These are phyloP conservation scores for Bombyx mandarina DNA, from an alignment of 1,140 invertebrate genomes.

Conservation along the genomic window DNA sequence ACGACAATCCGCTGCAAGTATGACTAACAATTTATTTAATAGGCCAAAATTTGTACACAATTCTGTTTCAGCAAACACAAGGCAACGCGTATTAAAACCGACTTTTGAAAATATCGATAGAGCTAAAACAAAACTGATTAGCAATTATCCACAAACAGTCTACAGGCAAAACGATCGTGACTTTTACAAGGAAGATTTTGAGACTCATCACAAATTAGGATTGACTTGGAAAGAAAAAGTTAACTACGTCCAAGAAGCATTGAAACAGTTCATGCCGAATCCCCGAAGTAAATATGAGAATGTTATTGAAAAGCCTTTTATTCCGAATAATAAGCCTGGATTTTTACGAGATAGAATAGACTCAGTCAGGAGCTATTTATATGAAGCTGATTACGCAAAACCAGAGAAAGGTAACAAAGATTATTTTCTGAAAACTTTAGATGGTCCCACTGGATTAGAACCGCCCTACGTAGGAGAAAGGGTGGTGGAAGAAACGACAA, in stretches of 20 bases:
- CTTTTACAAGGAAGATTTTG: conserved; percentile 24
- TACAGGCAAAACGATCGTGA: conserved; percentile 12
- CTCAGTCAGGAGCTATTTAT: conserved; percentile 30
- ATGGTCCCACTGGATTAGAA: conserved; percentile 8
- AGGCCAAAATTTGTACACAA: conserved; percentile 1
- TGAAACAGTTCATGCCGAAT: conserved; percentile 1
- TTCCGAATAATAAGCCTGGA: conserved; percentile 19
- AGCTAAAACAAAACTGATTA: neutral
- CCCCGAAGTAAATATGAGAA: conserved; percentile 2
- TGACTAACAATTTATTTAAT: neutral
- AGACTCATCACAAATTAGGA: conserved; percentile 3
- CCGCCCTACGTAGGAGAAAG: conserved; percentile 3
- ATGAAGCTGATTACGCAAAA: conserved; percentile 12
- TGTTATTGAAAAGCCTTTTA: conserved; percentile 3
- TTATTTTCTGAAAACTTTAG: conserved; percentile 9
- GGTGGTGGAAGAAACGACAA: conserved; percentile 4
- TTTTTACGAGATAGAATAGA: conserved; percentile 33
- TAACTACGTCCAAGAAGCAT: conserved; percentile 19
- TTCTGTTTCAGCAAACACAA: conserved; percentile 5
- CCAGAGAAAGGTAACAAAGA: conserved; percentile 5
- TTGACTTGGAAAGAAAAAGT: conserved; percentile 22
- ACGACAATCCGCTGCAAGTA: neutral
- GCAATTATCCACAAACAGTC: conserved; percentile 8
- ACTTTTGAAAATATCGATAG: conserved; percentile 21
- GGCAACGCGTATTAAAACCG: conserved; percentile 19